A percentile compares a stretch with the other conserved stretches of the same genome.
Conservation (phyloP, 2,113 vertebrate genomes). For the Machaerirhynchus nigripectus region DNA sequence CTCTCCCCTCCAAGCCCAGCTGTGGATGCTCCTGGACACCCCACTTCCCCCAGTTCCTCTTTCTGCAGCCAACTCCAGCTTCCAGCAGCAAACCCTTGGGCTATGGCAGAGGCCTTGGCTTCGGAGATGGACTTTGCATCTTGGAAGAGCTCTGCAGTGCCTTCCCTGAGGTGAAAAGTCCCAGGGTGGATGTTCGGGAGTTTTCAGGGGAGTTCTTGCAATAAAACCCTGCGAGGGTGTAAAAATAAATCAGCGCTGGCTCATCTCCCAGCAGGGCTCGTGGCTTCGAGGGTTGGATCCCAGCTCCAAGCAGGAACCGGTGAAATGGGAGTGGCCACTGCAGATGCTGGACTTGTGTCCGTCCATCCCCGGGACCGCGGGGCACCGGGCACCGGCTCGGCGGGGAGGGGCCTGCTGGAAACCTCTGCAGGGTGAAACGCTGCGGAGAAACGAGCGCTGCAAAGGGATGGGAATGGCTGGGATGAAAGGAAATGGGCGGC, state of each 20-base stretch:
- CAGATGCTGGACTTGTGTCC: background rate
- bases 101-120: rapidly evolving
- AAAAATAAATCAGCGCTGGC: background rate
- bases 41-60: background rate
- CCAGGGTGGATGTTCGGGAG: rapidly evolving
- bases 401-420: background rate
- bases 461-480: background rate
- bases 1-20: background rate
- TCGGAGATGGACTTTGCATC: rapidly evolving
- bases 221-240: rapidly evolving
- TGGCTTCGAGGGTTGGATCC: background rate
- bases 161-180: background rate
- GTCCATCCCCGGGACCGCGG: rapidly evolving
- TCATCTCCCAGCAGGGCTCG: rapidly evolving
- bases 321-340: background rate
- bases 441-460: background rate
- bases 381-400: background rate
- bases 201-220: background rate
- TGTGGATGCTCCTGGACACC: background rate
- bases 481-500: background rate
- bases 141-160: background rate
- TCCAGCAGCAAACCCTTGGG: background rate
- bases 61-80: background rate
- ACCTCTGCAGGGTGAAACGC: background rate
- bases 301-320: rapidly evolving